Percentiles rank a stretch among this genome's conserved stretches.
These are phyloP conservation scores for Cyprinodon tularosa DNA, from an alignment of 2,113 vertebrate species.

Conservation along the genomic window DNA sequence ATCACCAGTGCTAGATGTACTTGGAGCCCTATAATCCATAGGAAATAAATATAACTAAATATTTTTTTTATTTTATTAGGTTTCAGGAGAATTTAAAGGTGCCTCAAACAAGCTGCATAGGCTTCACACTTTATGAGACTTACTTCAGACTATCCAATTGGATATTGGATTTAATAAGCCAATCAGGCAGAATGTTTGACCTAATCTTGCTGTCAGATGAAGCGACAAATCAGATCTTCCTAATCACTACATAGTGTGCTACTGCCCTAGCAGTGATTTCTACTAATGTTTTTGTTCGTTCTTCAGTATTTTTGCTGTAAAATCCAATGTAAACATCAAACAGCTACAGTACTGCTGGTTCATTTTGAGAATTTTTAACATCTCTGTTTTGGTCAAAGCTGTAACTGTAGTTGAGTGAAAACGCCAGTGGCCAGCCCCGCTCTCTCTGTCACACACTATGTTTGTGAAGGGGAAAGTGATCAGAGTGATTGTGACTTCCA, in stretches of 20 bases:
- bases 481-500: conserved; percentile 79
- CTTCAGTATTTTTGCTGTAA: not conserved
- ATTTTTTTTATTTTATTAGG: not conserved
- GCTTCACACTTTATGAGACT: not conserved
- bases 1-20: too few relatives aligned
- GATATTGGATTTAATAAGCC: not conserved
- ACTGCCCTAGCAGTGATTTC: not conserved
- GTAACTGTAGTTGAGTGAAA: conserved; percentile 47
- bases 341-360: not conserved
- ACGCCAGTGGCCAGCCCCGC: conserved; percentile 54
- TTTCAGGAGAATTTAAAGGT: not conserved
- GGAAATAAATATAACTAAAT: too few relatives aligned
- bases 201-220: not conserved
- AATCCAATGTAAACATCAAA: not conserved
- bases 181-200: not conserved
- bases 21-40: not conserved
- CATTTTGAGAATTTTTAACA: conserved; percentile 25
- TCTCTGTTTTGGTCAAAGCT: conserved; percentile 20
- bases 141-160: not conserved
- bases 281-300: not conserved
- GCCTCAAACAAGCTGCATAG: too few relatives aligned
- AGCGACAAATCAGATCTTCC: not conserved
- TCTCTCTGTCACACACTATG: conserved; percentile 51
- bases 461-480: conserved; percentile 74
- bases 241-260: not conserved